These are phyloP conservation scores for Argya squamiceps DNA, from an alignment of 2,797 vertebrate species.

Conservation along the genomic window DNA sequence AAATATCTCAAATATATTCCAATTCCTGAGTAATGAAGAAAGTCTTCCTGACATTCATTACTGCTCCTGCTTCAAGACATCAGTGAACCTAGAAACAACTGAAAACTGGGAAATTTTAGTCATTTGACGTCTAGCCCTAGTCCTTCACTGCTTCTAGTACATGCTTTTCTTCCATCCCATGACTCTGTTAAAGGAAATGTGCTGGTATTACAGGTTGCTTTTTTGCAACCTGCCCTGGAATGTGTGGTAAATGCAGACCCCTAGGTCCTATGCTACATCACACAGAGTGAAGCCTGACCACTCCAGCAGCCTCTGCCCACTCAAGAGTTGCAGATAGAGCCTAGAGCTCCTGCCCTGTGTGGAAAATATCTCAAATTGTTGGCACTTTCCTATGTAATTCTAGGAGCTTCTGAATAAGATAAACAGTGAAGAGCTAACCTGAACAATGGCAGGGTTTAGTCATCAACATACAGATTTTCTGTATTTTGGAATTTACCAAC, in stretches of 20 bases:
- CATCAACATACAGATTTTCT: background rate
- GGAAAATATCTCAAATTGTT: constrained; percentile 11
- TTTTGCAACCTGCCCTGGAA: background rate
- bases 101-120: background rate
- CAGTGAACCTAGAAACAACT: background rate
- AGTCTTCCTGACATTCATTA: background rate
- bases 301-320: background rate
- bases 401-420: background rate
- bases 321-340: background rate
- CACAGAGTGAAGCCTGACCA: background rate
- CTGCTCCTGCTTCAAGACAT: background rate
- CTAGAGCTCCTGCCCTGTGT: background rate
- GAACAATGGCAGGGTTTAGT: background rate
- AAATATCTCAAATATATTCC: background rate
- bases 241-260: background rate
- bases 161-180: background rate
- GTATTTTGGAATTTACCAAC: background rate
- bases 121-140: background rate
- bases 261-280: fast-evolving
- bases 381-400: background rate
- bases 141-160: background rate
- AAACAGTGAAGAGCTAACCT: background rate
- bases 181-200: background rate
- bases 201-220: background rate
- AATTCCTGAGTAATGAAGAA: background rate